Evolutionary conservation across 2,888 invertebrate genomes (phyloP), one percentile per base, ranked within the genome.

Genomic region (Encarsia formosa): DNA sequence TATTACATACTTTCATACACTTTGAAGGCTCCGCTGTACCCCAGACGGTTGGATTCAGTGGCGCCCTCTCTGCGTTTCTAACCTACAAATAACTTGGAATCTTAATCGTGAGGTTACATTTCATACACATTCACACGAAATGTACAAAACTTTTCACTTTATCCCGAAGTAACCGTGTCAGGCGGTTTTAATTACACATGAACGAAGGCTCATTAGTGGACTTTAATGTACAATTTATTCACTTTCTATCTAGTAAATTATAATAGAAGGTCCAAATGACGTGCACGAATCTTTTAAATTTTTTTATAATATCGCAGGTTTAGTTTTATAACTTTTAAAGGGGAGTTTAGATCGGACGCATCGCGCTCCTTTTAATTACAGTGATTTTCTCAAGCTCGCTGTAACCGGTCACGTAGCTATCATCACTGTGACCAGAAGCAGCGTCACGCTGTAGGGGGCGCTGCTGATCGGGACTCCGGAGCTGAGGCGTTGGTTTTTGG

Each of bases 401-500:
- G 26, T 6, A 6, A 26, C 26, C 26, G 58, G 60, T 63, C 63
- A 63, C 60, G 63, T 61, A 18, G 52, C 29, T 31, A 58, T 22
- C 3, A 56, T 43, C 43, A 49, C 16, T 15, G 16, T 11, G 20
- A 59, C 26, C 5, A 48, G 35, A n/a, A 50, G 49, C 13, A 34
- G 45, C 19, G 42, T 15, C 11, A 11, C n/a, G 8, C 32, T 38
- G 16, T 5, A 48, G 29, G 20, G 42, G 42, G 26, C 32, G 38
- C 44, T 57, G 35, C 40, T 45, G 16, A 58, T 62, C 22, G 62
- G 53, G 5, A 59, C 65, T 24, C 62, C 63, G 9, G 68, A 63
- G 52, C 68, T 68, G 46, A 66, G 59, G 46, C 66, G 62, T 42
- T 68, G 64, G 54, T 68, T 69, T 55, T 68, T 66, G 15, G 67